Evolutionary conservation across 2,888 invertebrate genomes (phyloP), one percentile per base, ranked within the genome.

Genomic region (Drosophila mayaguana): DNA sequence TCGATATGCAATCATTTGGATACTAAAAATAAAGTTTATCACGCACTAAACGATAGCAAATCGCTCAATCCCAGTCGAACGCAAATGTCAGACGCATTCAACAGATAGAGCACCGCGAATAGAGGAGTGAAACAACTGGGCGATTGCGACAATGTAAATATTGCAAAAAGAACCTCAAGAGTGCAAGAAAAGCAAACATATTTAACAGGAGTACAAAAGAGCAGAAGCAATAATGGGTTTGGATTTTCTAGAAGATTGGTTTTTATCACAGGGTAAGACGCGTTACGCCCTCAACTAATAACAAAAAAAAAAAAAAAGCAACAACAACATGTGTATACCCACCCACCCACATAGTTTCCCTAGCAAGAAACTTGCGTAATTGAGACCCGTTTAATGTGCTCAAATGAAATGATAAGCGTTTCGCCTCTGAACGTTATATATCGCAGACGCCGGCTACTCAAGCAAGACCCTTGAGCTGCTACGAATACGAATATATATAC

Each of bases 181-280:
- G 65, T 66, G 66, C 68, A 79, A 68, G 76, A 70, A 82, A 67
- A 67, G 43, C 65, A 71, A 60, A 43, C 54, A 65, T 34, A 67
- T 64, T 63, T 56, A 77, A 74, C 77, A 70, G 77, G 61, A 71
- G 67, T 54, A 59, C 56, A 55, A 67, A 70, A 64, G 66, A 48
- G 65, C 56, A 64, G 72, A 71, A 57, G 69, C 78, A 68, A 78
- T 75, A 83, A 88, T 88, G 87, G 85, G 85, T 85, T 89, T 92
- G 91, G 92, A 92, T 90, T 92, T 92, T 91, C 89, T 92, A 82
- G 92, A 92, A 80, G 92, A 92, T 83, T 92, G 92, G 92, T 92
- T 92, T 88, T 87, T 92, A 88, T 92, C 91, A 77, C 92, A 92
- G 92, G 92, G 92, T 92, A 92, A 92, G 88, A 72, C 68, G 53